Evolutionary conservation across 2,113 vertebrate species (phyloP).

Genomic region (Mormoops blainvillei): DNA sequence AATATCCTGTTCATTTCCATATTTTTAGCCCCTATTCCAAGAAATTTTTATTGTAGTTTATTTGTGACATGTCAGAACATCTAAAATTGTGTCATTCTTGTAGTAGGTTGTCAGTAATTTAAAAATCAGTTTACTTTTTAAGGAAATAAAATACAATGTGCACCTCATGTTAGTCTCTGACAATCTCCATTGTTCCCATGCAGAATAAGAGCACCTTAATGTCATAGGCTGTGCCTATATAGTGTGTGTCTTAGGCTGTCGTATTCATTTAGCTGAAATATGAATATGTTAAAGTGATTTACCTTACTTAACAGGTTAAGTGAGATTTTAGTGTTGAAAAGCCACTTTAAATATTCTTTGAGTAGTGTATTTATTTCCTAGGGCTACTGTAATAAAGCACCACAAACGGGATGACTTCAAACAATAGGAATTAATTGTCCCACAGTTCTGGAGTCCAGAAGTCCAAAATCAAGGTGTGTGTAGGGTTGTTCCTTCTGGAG

Average conservation of each 20-base stretch:
- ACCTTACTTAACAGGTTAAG: neutral
- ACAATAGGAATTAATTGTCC: neutral
- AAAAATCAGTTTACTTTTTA: slow-evolving; percentile 23
- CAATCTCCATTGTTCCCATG: neutral
- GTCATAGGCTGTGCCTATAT: neutral
- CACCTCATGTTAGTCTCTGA: neutral
- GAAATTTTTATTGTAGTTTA: neutral
- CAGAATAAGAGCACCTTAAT: neutral
- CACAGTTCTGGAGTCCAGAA: neutral
- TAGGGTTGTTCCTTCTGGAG: neutral
- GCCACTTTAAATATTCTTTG: neutral
- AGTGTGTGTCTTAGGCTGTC: neutral
- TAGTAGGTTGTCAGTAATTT: neutral
- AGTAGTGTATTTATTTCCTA: neutral
- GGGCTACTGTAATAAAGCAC: neutral
- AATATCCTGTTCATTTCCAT: neutral
- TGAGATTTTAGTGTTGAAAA: neutral
- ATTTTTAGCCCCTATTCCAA: neutral
- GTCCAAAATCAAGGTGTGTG: neutral
- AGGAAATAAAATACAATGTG: neutral
- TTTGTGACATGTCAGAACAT: neutral
- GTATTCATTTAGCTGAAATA: neutral
- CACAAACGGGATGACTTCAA: neutral
- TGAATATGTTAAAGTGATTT: neutral
- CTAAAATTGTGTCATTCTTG: neutral